Percentiles rank a stretch among this genome's conserved stretches.
These are phyloP conservation scores for Acleris emargana DNA, from an alignment of 2,888 invertebrate species.

Conservation along the genomic window DNA sequence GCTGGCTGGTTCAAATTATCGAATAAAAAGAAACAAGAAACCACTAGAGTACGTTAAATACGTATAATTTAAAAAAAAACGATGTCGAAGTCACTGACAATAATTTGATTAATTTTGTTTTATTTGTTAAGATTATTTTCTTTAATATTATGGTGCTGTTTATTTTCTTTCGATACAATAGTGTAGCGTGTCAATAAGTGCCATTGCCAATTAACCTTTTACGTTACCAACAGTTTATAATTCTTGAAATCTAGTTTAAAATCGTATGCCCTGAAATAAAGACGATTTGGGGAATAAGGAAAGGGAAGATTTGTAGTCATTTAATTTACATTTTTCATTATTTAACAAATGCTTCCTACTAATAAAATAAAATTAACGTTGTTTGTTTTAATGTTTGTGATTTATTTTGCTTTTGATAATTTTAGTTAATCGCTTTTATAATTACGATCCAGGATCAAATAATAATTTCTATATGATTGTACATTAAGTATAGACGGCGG, in stretches of 20 bases:
- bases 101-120: conserved; percentile 4
- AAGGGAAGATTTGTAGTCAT: conserved; percentile 24
- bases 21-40: conserved; percentile 77
- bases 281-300: too few relatives aligned
- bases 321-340: conserved; percentile 24
- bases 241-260: conserved; percentile 1
- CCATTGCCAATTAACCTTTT: conserved; percentile 36
- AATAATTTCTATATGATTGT: conserved; percentile 16
- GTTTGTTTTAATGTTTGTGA: conserved; percentile 7
- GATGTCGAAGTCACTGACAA: conserved; percentile 16
- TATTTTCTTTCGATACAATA: conserved; percentile 20
- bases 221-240: conserved; percentile 40
- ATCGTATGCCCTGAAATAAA: too few relatives aligned
- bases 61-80: neutral
- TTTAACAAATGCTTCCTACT: conserved; percentile 28
- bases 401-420: conserved; percentile 21
- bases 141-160: conserved; percentile 29
- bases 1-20: conserved; percentile 89
- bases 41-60: conserved; percentile 67
- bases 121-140: conserved; percentile 9
- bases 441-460: conserved; percentile 2
- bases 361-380: conserved; percentile 21
- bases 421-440: conserved; percentile 18
- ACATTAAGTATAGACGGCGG: conserved; percentile 6
- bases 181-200: conserved; percentile 30